These are phyloP conservation scores for Zenarchopterus dispar DNA, from an alignment of 2,797 vertebrate genomes.

Conservation along the genomic window DNA sequence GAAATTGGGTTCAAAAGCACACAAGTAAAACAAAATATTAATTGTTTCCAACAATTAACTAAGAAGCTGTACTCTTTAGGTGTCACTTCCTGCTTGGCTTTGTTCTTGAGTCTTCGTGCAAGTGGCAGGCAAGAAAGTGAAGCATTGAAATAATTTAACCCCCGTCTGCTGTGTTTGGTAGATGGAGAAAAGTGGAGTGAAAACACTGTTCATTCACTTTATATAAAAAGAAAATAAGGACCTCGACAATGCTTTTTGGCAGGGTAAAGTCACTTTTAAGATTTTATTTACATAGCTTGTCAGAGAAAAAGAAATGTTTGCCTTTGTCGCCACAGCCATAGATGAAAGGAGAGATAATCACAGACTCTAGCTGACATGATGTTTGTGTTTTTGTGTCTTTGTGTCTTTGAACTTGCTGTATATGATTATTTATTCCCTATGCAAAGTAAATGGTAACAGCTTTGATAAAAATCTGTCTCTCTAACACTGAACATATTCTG, in stretches of 20 bases:
- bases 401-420: constrained; percentile 73
- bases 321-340: constrained; percentile 68
- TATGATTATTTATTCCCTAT: constrained; percentile 78
- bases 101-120: constrained; percentile 72
- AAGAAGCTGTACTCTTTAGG: constrained; percentile 60
- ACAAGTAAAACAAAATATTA: constrained; percentile 63
- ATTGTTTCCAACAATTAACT: constrained; percentile 69
- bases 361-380: constrained; percentile 71
- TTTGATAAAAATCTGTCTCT: constrained; percentile 64
- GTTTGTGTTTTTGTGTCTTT: constrained; percentile 73
- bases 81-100: constrained; percentile 68
- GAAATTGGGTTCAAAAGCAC: constrained; percentile 66
- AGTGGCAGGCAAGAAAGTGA: constrained; percentile 69
- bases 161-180: constrained; percentile 74
- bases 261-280: constrained; percentile 76
- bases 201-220: constrained; percentile 73
- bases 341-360: constrained; percentile 78
- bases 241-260: constrained; percentile 73
- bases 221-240: constrained; percentile 70
- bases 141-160: constrained; percentile 80
- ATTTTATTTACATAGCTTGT: constrained; percentile 80
- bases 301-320: constrained; percentile 74
- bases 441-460: constrained; percentile 75
- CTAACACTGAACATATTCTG: constrained; percentile 22
- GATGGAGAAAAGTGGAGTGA: constrained; percentile 67